Conservation (phyloP, 2,797 vertebrate genomes). For the Silurus aristotelis region DNA sequence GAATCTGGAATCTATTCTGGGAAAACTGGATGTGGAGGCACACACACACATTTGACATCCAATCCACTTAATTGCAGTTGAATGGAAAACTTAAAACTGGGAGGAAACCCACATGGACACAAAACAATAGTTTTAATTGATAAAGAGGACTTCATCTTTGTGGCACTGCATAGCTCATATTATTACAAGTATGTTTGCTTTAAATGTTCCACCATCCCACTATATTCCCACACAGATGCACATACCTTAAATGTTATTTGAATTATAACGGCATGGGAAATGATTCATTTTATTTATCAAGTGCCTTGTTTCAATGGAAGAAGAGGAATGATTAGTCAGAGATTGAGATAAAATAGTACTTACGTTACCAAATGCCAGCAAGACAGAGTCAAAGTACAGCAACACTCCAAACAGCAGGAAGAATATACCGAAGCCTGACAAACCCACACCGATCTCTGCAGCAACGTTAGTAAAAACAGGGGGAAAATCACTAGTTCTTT, state of each 20-base stretch:
- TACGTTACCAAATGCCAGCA: conserved; percentile 91
- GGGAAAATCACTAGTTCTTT: neutral
- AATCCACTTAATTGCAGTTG: neutral
- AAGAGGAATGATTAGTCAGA: conserved; percentile 1
- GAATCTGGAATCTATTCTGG: neutral
- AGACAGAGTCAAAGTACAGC: conserved; percentile 89
- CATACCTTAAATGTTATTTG: neutral
- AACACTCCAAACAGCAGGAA: conserved; percentile 86
- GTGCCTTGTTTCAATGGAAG: neutral
- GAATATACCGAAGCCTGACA: conserved; percentile 84
- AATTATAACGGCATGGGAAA: neutral
- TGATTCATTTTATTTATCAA: neutral
- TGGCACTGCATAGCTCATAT: neutral
- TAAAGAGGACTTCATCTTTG: neutral
- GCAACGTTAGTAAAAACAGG: neutral
- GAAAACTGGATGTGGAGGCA: neutral
- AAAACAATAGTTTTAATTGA: neutral
- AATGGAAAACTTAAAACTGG: neutral
- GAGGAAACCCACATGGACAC: neutral
- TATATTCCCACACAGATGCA: neutral
- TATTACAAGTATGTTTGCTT: neutral
- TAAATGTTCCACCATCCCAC: neutral
- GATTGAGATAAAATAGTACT: conserved; percentile 62
- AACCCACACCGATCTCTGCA: conserved; percentile 83
- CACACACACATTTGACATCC: neutral